Conservation (phyloP, 2,888 invertebrate species). For the Margaritifera margaritifera region DNA sequence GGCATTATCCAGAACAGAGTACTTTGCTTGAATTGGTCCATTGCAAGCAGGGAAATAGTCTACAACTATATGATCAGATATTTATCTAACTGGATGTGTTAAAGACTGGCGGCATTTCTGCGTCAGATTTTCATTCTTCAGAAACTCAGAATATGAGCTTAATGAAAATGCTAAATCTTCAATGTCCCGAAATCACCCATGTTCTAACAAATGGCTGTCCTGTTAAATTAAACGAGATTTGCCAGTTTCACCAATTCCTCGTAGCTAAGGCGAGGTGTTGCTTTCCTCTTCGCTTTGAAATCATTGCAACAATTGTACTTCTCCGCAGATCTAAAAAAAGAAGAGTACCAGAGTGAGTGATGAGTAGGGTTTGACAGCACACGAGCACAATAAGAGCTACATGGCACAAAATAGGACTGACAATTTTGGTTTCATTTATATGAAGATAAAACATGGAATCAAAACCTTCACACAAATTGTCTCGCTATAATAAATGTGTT, state of each 20-base stretch:
- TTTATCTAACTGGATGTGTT: conserved; percentile 8
- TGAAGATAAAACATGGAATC: too few relatives aligned
- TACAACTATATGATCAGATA: not conserved
- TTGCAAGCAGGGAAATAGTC: not conserved
- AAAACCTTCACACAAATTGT: too few relatives aligned
- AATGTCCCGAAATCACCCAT: conserved; percentile 20
- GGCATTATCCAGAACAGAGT: conserved; percentile 9
- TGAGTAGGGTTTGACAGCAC: too few relatives aligned
- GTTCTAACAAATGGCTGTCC: not conserved
- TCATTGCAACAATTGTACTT: conserved; percentile 22
- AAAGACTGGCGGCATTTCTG: conserved; percentile 10
- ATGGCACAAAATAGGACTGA: too few relatives aligned
- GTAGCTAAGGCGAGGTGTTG: conserved; percentile 8
- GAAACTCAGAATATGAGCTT: conserved; percentile 9
- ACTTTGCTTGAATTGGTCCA: not conserved
- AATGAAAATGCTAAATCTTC: conserved; percentile 6
- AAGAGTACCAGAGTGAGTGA: too few relatives aligned
- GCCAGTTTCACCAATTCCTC: conserved; percentile 9
- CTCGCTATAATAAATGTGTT: too few relatives aligned
- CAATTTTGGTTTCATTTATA: too few relatives aligned
- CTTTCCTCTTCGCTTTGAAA: conserved; percentile 14
- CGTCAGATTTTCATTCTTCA: conserved; percentile 7
- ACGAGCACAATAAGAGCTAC: too few relatives aligned
- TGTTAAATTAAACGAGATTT: conserved; percentile 4
- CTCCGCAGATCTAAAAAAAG: too few relatives aligned